Evolutionary conservation across 1,140 invertebrate species (phyloP), one percentile per base, ranked within the genome.

Genomic region (Sitophilus oryzae): DNA sequence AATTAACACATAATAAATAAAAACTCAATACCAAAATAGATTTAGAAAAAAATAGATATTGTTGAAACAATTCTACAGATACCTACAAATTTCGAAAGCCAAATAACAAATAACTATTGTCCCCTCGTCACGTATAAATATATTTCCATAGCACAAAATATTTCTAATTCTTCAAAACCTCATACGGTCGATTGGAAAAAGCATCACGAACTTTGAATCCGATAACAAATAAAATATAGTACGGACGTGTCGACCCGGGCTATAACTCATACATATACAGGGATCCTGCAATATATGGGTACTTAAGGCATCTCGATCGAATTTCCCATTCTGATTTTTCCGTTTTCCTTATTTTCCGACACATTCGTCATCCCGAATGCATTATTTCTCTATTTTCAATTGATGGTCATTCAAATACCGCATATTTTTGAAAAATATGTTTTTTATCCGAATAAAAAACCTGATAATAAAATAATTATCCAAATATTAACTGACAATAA

Each of bases 201-300:
- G 46, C 62, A 60, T 69, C 68, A 71, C 69, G 69, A 67, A 68
- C 66, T 51, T 61, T 56, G 53, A 66, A 65, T 65, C 66, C 68
- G 69, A 71, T 71, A 71, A 69, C 69, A 70, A 71, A 71, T 71
- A 71, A 71, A 71, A 71, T 70, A 71, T 71, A 65, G 69, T 67
- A 58, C 51, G 66, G 46, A 71, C 69, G 69, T 71, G 69, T 64
- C 65, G 62, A 66, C 68, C 64, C 53, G 52, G 47, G 46, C 59
- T 64, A 71, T 71, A 69, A 70, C 62, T 71, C 69, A 71, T 68
- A 64, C 61, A 71, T 70, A 67, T 66, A 65, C 65, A 66, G 57
- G 60, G 59, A 60, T 66, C 65, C 61, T 63, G 68, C 62, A 52
- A 67, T 67, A 70, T 69, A 69, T 66, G 59, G 67, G 59, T 66